Conservation (phyloP, 2,888 invertebrate genomes). For the Andrena bicolor region DNA sequence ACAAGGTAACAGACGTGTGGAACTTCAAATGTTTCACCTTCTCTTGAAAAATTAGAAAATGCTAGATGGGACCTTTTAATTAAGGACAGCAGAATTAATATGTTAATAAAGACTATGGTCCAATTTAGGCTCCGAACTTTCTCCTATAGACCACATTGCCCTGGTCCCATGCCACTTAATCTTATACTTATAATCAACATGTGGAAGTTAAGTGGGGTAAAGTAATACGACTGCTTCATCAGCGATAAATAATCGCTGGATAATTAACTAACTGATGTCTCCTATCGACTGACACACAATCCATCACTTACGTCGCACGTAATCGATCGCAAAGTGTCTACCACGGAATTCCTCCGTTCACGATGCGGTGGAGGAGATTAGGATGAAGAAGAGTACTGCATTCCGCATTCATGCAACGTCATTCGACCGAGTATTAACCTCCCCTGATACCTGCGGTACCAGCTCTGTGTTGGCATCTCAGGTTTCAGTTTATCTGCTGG, state of each 20-base stretch:
- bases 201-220: not conserved
- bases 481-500: conserved; percentile 63
- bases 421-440: conserved; percentile 50
- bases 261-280: conserved; percentile 22
- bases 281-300: conserved; percentile 68
- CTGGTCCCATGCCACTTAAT: too few relatives aligned
- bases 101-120: too few relatives aligned
- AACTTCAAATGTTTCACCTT: too few relatives aligned
- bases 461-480: conserved; percentile 43
- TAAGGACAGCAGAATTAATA: too few relatives aligned
- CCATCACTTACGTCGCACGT: conserved; percentile 75
- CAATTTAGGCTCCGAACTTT: too few relatives aligned
- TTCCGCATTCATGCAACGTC: conserved; percentile 58
- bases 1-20: too few relatives aligned
- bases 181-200: too few relatives aligned
- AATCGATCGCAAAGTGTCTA: conserved; percentile 77
- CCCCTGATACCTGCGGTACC: conserved; percentile 28
- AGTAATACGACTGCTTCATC: not conserved
- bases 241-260: conserved; percentile 27
- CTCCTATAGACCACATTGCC: too few relatives aligned
- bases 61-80: too few relatives aligned
- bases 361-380: conserved; percentile 43
- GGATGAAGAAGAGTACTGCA: conserved; percentile 43
- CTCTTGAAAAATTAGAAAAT: too few relatives aligned
- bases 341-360: conserved; percentile 26